Evolutionary conservation across 2,113 vertebrate genomes (phyloP), one percentile per base, ranked within the genome.

Genomic region (Octodon degus): DNA sequence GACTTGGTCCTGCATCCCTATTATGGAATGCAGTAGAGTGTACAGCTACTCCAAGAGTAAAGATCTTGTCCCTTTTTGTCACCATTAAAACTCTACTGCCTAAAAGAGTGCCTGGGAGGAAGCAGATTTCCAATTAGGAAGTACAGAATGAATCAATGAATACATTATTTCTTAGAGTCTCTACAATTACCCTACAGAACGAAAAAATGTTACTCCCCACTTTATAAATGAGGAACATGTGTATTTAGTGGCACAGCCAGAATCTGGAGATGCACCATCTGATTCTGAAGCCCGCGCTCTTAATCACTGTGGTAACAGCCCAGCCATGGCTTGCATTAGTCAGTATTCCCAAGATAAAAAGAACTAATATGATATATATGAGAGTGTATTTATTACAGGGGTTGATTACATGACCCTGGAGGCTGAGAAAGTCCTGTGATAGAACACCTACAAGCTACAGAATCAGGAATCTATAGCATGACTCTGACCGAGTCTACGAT

Each of bases 181-280:
- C 79, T 80, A 65, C 43, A 63, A 17, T 22, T 24, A 65, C 7
- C 10, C 25, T 47, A 24, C 7, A 16, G 8, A 68, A 74, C 62
- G 68, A 14, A 89, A 93, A 65, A 77, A 72, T 17, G 7, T n/a
- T 30, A 58, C 84, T 89, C 14, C 55, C 32, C 40, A 68, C 67
- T 92, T 93, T 87, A 40, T 30, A 91, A 96, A 93, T 24, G 24
- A 95, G 47, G 3, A 93, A 63, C 34, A 60, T 63, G 67, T 50
- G 43, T 70, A 19, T 77, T 74, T 55, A 60, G 43, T 63, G 53
- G 13, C 47, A 89, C 6, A 92, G 37, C 8, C 67, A 91, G 32
- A 53, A 89, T 70, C 60, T 85, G 25, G 40, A 93, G 32, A 60
- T 68, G 14, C 1, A n/a, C 22, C n/a, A 1, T 84, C 82, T 72